These are phyloP conservation scores for Eubasilissa splendida DNA, from an alignment of 2,888 invertebrate species.

Conservation along the genomic window DNA sequence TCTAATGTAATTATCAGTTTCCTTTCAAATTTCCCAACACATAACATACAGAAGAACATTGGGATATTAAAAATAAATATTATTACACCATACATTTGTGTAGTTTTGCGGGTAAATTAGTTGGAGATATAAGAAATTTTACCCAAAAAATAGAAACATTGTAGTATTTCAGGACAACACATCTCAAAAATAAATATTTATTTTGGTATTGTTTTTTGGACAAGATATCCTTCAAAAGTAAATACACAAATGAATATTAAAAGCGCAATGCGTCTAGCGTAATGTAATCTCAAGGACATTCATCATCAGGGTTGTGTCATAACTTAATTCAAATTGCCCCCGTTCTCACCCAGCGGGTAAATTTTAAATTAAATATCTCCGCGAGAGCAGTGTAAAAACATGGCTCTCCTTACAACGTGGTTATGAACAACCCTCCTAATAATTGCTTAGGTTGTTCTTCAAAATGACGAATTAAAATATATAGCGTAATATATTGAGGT, in stretches of 20 bases:
- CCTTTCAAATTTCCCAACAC: no score
- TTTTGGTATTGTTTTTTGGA: no score
- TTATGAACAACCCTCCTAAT: not conserved
- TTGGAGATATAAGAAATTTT: no score
- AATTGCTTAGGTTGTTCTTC: not conserved
- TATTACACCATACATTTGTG: no score
- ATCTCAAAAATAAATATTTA: no score
- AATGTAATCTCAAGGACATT: not conserved
- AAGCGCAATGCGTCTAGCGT: not conserved
- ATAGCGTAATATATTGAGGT: not conserved
- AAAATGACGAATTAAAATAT: not conserved
- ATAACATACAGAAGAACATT: no score
- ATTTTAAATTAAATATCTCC: not conserved
- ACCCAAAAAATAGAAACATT: no score
- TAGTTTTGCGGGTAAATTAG: no score
- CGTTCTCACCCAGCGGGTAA: not conserved
- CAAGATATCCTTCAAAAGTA: no score
- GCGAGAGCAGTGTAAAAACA: not conserved
- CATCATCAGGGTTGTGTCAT: not conserved
- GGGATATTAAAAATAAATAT: no score
- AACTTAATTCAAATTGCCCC: constrained; percentile 8
- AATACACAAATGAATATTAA: not conserved
- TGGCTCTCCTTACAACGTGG: not conserved
- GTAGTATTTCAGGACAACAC: no score
- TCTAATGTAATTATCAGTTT: no score